phyloP scores from a whole-genome alignment of 2,797 vertebrate genomes.

The Karalla daura region DNA sequence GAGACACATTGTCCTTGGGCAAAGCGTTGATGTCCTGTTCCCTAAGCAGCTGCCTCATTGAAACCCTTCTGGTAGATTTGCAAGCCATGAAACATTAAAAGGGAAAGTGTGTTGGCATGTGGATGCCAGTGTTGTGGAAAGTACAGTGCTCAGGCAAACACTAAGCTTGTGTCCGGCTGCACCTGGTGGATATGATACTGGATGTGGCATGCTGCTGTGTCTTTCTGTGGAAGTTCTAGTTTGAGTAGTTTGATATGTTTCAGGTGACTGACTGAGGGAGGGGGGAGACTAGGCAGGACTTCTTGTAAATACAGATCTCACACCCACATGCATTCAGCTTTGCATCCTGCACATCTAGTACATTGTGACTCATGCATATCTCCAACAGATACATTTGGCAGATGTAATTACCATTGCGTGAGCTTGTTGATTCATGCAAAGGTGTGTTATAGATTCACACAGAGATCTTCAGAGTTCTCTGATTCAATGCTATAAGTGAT shows the following conservation, averaged over 20 bases:
- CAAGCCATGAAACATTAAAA: conserved; percentile 79
- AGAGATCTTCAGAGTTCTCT: conserved; percentile 35
- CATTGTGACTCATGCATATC: neutral
- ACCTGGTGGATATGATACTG: conserved; percentile 72
- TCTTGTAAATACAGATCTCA: conserved; percentile 34
- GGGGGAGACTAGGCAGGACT: conserved; percentile 25
- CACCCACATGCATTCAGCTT: conserved; percentile 9
- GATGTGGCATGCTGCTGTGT: neutral
- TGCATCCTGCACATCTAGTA: neutral
- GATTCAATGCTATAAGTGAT: too few relatives aligned
- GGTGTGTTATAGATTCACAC: conserved; percentile 40
- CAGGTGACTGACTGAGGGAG: conserved; percentile 36
- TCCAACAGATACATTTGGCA: neutral
- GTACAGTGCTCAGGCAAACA: conserved; percentile 69
- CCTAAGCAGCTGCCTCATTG: conserved; percentile 59
- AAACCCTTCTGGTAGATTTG: conserved; percentile 64
- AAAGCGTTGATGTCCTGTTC: conserved; percentile 49
- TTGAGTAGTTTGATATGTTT: conserved; percentile 37
- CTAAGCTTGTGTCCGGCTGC: conserved; percentile 73
- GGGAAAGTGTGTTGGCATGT: conserved; percentile 80
- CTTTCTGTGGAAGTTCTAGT: conserved; percentile 49
- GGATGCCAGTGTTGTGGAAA: conserved; percentile 68
- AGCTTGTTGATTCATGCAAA: conserved; percentile 31
- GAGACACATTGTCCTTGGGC: conserved; percentile 68
- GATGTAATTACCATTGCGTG: conserved; percentile 21